phyloP scores from a whole-genome alignment of 2,113 vertebrate species.

The Eira barbara region DNA sequence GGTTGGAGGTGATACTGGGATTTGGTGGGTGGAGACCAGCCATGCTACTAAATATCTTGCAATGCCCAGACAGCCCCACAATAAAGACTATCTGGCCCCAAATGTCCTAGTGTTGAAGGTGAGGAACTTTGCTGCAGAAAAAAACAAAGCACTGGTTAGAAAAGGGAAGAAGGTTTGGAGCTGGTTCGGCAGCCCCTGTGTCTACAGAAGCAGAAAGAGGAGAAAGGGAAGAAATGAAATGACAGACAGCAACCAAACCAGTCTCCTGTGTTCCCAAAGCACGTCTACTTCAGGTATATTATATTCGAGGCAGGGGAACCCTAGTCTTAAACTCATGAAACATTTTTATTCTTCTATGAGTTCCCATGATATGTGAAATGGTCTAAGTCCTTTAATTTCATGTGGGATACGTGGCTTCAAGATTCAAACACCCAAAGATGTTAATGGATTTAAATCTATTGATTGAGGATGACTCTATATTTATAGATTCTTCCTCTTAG shows the following conservation, averaged over 20 bases:
- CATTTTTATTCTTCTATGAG: neutral
- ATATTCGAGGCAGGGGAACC: neutral
- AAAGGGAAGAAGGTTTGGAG: neutral
- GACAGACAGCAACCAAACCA: neutral
- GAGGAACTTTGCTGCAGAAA: neutral
- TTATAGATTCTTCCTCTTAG: neutral
- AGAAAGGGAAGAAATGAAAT: neutral
- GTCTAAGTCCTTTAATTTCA: neutral
- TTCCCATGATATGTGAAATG: neutral
- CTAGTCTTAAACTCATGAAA: neutral
- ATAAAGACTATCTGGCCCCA: neutral
- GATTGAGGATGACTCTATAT: neutral
- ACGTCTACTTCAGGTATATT: neutral
- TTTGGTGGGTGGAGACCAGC: neutral
- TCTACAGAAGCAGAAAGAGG: neutral
- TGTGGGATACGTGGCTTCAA: neutral
- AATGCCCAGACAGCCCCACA: neutral
- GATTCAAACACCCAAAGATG: neutral
- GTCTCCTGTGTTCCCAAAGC: neutral
- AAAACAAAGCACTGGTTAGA: neutral
- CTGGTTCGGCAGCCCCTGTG: neutral
- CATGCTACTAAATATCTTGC: neutral
- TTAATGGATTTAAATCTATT: neutral
- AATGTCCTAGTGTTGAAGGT: rapidly evolving
- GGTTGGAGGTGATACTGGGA: neutral